These are phyloP conservation scores for Genyomyrus donnyi DNA, from an alignment of 2,113 vertebrate species.

Conservation along the genomic window DNA sequence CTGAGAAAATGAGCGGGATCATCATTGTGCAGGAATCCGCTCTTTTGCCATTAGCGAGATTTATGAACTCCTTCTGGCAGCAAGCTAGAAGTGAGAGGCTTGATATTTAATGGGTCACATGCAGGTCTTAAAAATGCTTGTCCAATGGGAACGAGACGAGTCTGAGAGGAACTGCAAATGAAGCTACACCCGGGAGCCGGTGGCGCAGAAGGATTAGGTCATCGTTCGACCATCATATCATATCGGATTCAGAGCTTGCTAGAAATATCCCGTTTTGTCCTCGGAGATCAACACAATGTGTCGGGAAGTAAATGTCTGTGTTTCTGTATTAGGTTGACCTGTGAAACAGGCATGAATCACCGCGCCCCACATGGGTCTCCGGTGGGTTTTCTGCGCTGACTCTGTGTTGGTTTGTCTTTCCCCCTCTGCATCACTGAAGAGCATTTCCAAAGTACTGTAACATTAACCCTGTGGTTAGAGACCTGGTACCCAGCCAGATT, in stretches of 20 bases:
- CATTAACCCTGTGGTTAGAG: not conserved
- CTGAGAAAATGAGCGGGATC: not conserved
- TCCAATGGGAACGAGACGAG: not conserved
- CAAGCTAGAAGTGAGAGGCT: not conserved
- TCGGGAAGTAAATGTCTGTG: not conserved
- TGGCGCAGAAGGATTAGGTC: not conserved
- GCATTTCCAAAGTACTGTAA: not conserved
- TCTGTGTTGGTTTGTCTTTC: not conserved
- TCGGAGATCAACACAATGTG: not conserved
- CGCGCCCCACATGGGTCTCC: not conserved
- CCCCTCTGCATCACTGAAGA: not conserved
- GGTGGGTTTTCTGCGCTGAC: not conserved
- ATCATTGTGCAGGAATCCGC: conserved; percentile 17
- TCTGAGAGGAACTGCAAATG: not conserved
- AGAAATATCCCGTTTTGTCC: not conserved
- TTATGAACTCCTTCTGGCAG: not conserved
- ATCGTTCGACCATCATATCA: not conserved
- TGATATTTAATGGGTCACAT: not conserved
- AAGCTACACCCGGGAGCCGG: not conserved
- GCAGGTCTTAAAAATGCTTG: not conserved
- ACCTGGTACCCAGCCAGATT: not conserved
- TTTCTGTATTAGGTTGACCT: not conserved
- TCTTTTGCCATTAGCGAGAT: conserved; percentile 16
- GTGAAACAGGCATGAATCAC: not conserved
- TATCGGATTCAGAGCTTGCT: not conserved